phyloP scores from a whole-genome alignment of 2,113 vertebrate species.

The Rhynchopsitta pachyrhyncha region DNA sequence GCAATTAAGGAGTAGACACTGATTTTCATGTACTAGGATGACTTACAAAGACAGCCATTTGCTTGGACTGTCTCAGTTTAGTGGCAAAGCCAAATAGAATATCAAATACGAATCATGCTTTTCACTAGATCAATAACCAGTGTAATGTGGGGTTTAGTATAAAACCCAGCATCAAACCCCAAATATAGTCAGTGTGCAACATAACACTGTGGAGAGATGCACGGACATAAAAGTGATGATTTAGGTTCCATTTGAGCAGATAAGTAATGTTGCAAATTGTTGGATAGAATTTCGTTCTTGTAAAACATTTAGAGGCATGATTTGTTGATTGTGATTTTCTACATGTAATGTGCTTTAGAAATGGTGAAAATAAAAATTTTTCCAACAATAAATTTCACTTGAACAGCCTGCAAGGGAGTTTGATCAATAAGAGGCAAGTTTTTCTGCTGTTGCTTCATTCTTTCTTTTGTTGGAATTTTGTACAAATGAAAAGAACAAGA shows the following conservation, averaged over 20 bases:
- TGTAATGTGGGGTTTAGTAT: background rate
- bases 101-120: constrained; percentile 12
- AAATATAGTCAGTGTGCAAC: background rate
- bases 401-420: background rate
- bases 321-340: background rate
- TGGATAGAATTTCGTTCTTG: background rate
- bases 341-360: background rate
- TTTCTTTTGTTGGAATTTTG: background rate
- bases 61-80: background rate
- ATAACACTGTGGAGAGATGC: background rate
- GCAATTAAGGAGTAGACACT: background rate
- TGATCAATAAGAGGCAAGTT: background rate
- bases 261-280: background rate
- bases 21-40: background rate
- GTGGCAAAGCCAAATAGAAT: background rate
- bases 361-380: background rate
- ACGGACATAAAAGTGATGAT: background rate
- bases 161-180: background rate
- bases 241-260: background rate
- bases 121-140: background rate
- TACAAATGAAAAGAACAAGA: background rate
- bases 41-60: background rate
- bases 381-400: background rate
- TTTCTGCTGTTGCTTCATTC: background rate
- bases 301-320: background rate